phyloP scores from a whole-genome alignment of 2,113 vertebrate species.

The Galeopterus variegatus region DNA sequence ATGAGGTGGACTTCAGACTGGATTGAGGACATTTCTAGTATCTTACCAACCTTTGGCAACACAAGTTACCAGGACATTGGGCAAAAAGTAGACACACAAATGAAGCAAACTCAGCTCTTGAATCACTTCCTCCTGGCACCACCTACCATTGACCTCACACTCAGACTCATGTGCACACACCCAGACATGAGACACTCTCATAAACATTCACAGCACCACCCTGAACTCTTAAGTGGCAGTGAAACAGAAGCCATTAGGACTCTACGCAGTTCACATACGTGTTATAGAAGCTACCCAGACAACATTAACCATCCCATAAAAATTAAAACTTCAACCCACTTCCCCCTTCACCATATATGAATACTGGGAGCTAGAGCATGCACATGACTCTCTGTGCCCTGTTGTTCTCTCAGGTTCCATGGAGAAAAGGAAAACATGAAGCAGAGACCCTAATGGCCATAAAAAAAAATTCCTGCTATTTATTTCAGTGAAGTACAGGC shows the following conservation, averaged over 20 bases:
- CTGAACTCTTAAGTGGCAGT: background rate
- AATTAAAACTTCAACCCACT: background rate
- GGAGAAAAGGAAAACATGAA: conserved; percentile 1
- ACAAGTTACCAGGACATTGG: background rate
- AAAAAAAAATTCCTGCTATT: conserved; percentile 49
- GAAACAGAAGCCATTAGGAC: background rate
- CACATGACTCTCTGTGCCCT: background rate
- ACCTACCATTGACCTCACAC: background rate
- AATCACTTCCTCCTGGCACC: conserved; percentile 29
- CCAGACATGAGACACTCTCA: background rate
- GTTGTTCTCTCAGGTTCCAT: background rate
- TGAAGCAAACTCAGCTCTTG: background rate
- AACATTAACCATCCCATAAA: background rate
- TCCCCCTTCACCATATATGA: background rate
- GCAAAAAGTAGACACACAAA: conserved; percentile 33
- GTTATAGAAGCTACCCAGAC: background rate
- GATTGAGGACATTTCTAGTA: conserved; percentile 23
- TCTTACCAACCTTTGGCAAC: conserved; percentile 5
- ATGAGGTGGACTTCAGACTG: background rate
- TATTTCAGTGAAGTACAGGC: background rate
- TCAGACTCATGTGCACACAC: background rate
- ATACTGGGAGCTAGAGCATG: background rate
- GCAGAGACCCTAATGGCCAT: background rate
- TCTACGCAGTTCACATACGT: background rate
- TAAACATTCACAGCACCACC: background rate